Conservation (phyloP, 2,888 invertebrate genomes). For the Drosophila nr. fundita region DNA sequence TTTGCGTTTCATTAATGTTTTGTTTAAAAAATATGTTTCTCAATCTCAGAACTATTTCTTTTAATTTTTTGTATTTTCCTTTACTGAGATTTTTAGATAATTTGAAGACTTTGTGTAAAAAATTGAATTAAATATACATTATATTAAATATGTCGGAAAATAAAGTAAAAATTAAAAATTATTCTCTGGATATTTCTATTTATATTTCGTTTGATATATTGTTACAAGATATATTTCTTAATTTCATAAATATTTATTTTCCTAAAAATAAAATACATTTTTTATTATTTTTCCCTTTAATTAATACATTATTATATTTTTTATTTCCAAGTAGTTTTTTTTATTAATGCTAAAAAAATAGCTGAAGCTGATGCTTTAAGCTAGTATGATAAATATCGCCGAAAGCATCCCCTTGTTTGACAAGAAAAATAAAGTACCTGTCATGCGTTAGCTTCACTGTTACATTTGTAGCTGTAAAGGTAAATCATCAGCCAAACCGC, state of each 20-base stretch:
- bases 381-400: background rate
- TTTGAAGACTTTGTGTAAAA: background rate
- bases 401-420: background rate
- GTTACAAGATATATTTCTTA: background rate
- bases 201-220: background rate
- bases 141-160: background rate
- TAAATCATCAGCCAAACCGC: constrained; percentile 1
- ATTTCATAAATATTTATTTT: background rate
- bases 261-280: background rate
- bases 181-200: background rate
- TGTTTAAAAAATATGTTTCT: background rate
- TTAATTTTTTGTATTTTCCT: background rate
- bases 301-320: background rate
- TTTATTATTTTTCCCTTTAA: background rate
- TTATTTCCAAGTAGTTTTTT: too few relatives aligned
- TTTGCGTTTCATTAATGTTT: too few relatives aligned
- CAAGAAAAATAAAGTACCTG: background rate
- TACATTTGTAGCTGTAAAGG: background rate
- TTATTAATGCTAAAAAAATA: background rate
- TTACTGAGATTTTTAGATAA: background rate
- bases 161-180: background rate
- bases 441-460: background rate
- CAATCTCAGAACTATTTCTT: background rate
- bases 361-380: background rate
- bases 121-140: background rate